A percentile compares a stretch with the other conserved stretches of the same genome.
These are phyloP conservation scores for Parotocinclus haroldoi DNA, from an alignment of 2,797 vertebrate species.

Conservation along the genomic window DNA sequence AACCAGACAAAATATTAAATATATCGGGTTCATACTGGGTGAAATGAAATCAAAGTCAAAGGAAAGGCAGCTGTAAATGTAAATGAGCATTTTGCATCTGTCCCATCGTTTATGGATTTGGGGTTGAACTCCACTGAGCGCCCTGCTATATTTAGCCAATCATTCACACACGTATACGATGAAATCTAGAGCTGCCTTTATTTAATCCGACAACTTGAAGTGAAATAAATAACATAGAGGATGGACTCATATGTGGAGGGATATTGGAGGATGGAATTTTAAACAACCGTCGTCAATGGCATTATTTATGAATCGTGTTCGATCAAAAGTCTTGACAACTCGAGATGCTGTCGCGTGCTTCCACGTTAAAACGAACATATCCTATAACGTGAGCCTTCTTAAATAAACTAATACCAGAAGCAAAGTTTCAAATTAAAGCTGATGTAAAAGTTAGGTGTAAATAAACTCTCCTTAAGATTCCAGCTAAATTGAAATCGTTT, in stretches of 20 bases:
- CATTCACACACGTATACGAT: too few species aligned
- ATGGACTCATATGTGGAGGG: conserved; percentile 6
- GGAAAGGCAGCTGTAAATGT: too few species aligned
- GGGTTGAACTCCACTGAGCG: too few species aligned
- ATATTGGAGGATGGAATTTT: conserved; percentile 1
- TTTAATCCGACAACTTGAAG: conserved; percentile 9
- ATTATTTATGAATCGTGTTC: too few species aligned
- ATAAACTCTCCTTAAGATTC: not conserved
- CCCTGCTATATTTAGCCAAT: too few species aligned
- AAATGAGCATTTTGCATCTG: too few species aligned
- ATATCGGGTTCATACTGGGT: too few species aligned
- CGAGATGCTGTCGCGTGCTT: not conserved
- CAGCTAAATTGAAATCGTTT: not conserved
- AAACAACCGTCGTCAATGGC: not conserved
- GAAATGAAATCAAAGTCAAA: too few species aligned
- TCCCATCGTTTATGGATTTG: too few species aligned
- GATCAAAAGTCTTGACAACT: too few species aligned
- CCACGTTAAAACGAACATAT: not conserved
- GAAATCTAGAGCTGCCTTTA: conserved; percentile 6
- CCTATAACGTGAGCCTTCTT: not conserved
- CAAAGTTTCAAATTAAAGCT: not conserved
- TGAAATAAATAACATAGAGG: not conserved
- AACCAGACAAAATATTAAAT: too few species aligned
- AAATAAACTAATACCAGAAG: not conserved
- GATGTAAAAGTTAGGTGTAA: too few species aligned